Conservation (phyloP, 2,797 vertebrate species). For the Falco concolor region DNA sequence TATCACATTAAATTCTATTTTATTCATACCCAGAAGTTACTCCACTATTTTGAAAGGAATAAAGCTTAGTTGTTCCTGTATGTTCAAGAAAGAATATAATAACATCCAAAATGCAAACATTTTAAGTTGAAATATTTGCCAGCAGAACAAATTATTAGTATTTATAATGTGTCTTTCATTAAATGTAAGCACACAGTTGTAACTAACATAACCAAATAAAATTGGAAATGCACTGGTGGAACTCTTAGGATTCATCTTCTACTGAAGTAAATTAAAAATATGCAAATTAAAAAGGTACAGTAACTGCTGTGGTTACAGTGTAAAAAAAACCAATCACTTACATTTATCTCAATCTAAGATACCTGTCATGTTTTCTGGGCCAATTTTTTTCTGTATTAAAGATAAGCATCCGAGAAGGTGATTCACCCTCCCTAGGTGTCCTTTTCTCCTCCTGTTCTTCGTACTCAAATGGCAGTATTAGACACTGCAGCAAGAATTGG, state of each 20-base stretch:
- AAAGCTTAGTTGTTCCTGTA: not conserved
- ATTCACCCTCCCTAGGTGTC: not conserved
- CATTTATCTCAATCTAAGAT: not conserved
- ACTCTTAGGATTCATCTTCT: conserved; percentile 13
- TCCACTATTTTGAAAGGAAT: not conserved
- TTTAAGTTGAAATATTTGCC: not conserved
- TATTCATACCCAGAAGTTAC: not conserved
- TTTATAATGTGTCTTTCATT: not conserved
- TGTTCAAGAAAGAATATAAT: not conserved
- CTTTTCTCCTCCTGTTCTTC: not conserved
- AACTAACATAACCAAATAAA: conserved; percentile 26
- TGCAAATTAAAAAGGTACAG: conserved; percentile 19
- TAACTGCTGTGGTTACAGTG: not conserved
- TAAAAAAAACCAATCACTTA: not conserved
- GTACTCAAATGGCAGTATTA: not conserved
- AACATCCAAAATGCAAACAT: not conserved
- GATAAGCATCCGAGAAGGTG: not conserved
- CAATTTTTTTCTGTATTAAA: not conserved
- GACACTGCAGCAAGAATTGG: not conserved
- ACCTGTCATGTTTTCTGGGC: not conserved
- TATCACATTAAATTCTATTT: not conserved
- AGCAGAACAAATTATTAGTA: conserved; percentile 12
- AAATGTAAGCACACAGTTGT: conserved; percentile 1
- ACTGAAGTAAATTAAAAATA: conserved; percentile 43
- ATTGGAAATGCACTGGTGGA: conserved; percentile 5